Evolutionary conservation across 2,888 invertebrate species (phyloP).

Genomic region (Cabera pusaria): DNA sequence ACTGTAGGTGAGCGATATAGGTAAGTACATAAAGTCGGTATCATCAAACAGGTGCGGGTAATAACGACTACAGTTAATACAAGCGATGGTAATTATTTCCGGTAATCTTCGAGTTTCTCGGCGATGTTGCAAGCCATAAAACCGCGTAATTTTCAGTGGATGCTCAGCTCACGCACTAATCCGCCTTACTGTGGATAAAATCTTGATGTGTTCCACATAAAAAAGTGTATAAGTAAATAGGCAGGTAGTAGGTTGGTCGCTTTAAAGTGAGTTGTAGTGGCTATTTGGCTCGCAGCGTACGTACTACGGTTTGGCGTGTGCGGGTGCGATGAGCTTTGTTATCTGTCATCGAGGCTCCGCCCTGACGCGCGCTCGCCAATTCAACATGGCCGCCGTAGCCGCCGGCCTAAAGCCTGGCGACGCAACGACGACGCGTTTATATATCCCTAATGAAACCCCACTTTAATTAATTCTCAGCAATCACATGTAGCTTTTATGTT

Average conservation of each 20-base stretch:
- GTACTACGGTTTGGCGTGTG: constrained; percentile 21
- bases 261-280: no score
- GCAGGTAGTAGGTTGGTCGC: constrained; percentile 2
- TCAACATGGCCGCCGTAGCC: constrained; percentile 35
- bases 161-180: constrained; percentile 2
- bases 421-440: constrained; percentile 52
- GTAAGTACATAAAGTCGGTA: no score
- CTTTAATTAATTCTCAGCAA: constrained; percentile 82
- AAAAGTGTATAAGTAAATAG: no score
- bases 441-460: constrained; percentile 78
- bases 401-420: constrained; percentile 37
- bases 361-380: constrained; percentile 45
- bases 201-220: constrained; percentile 17
- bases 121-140: constrained; percentile 14
- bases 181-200: constrained; percentile 10
- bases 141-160: constrained; percentile 20
- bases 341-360: constrained; percentile 66
- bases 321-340: constrained; percentile 54
- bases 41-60: no score
- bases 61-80: no score
- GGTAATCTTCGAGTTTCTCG: constrained; percentile 10
- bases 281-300: constrained; percentile 17
- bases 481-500: constrained; percentile 79
- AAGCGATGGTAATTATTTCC: constrained; percentile 14
- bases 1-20: no score